A percentile compares a stretch with the other conserved stretches of the same genome.
Evolutionary conservation across 2,113 vertebrate genomes (phyloP).

Genomic region (Salminus brasiliensis): DNA sequence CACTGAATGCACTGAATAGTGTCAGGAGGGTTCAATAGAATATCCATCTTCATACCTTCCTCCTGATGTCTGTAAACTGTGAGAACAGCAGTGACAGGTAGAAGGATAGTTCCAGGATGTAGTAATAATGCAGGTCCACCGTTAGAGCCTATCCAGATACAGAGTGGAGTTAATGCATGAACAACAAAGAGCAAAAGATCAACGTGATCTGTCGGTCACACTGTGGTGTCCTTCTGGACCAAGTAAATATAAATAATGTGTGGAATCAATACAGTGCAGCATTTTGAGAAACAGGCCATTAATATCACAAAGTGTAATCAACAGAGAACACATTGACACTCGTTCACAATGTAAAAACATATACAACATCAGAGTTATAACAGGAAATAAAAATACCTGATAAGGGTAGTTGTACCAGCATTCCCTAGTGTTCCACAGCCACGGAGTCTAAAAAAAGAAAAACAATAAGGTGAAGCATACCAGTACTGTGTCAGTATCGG

Average conservation of each 20-base stretch:
- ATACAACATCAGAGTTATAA: not conserved
- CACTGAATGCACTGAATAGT: not conserved
- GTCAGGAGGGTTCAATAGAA: not conserved
- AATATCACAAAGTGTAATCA: not conserved
- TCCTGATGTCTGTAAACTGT: slow-evolving; percentile 96
- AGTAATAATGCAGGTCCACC: slow-evolving; percentile 95
- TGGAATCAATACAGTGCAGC: not conserved
- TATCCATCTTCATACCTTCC: slow-evolving; percentile 87
- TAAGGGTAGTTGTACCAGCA: slow-evolving; percentile 98
- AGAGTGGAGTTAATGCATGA: slow-evolving; percentile 27
- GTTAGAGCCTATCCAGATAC: slow-evolving; percentile 85
- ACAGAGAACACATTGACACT: not conserved
- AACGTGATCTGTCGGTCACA: not conserved
- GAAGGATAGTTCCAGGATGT: slow-evolving; percentile 93
- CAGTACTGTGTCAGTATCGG: no score
- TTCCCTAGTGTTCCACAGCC: slow-evolving; percentile 95
- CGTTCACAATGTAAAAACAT: not conserved
- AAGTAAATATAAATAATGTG: not conserved
- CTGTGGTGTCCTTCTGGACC: not conserved
- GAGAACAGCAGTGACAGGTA: slow-evolving; percentile 97
- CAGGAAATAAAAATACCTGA: slow-evolving; percentile 80
- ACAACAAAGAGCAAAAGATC: not conserved
- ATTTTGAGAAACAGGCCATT: not conserved
- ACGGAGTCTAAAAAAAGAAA: slow-evolving; percentile 81
- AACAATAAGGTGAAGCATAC: no score